phyloP scores from a whole-genome alignment of 2,113 vertebrate genomes.

The Ptychochromis oligacanthus region DNA sequence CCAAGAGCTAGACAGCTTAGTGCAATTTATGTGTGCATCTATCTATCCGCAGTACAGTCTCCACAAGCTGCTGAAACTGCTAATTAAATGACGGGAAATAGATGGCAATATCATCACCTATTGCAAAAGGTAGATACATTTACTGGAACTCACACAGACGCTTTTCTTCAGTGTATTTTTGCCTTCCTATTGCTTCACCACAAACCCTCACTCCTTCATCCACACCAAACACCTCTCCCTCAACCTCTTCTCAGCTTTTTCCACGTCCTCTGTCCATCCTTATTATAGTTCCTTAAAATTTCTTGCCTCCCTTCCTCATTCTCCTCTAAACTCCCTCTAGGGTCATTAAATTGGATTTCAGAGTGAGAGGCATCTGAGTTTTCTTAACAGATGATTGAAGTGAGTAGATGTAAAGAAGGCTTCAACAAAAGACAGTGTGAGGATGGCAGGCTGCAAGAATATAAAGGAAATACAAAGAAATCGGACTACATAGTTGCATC shows the following conservation, averaged over 20 bases:
- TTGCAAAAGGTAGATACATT: neutral
- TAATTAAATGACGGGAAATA: neutral
- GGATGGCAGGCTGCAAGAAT: neutral
- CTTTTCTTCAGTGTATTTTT: constrained; percentile 1
- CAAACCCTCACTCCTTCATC: neutral
- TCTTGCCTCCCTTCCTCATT: neutral
- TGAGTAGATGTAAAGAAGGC: constrained; percentile 19
- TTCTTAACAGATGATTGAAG: constrained; percentile 38
- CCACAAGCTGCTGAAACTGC: neutral
- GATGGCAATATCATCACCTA: neutral
- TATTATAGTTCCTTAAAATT: constrained; percentile 24
- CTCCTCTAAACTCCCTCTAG: neutral
- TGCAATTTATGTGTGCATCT: neutral
- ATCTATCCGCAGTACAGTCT: neutral
- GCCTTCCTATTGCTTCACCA: neutral
- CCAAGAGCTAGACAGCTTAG: neutral
- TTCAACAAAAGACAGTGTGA: neutral
- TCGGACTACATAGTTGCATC: neutral
- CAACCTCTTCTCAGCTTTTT: constrained; percentile 14
- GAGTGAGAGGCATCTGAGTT: constrained; percentile 35
- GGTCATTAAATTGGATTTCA: constrained; percentile 46
- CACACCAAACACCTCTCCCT: constrained; percentile 1
- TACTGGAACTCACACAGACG: neutral
- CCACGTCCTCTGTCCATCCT: neutral
- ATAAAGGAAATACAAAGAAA: constrained; percentile 19